These are phyloP conservation scores for Tetropium fuscum DNA, from an alignment of 2,888 invertebrate genomes.

Conservation along the genomic window DNA sequence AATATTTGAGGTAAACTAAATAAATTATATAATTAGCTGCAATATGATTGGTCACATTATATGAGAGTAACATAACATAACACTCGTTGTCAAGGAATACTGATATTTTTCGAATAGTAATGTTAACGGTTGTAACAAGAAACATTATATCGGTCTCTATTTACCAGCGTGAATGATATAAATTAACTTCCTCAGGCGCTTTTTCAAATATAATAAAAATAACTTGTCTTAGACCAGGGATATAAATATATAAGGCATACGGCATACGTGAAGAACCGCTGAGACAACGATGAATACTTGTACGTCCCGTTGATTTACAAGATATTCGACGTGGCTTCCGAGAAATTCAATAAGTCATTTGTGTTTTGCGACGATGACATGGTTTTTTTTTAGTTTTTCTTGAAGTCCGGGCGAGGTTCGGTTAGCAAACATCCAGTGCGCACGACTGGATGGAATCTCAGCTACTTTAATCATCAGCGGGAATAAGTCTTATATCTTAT, in stretches of 20 bases:
- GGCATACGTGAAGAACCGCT: slow-evolving; percentile 28
- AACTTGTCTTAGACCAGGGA: slow-evolving; percentile 1
- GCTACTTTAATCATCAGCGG: neutral
- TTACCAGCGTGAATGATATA: neutral
- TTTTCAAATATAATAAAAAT: slow-evolving; percentile 23
- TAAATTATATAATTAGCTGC: too few species aligned
- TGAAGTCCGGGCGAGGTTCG: slow-evolving; percentile 1
- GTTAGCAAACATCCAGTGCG: neutral
- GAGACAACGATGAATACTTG: slow-evolving; percentile 27
- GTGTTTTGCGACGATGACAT: slow-evolving; percentile 13
- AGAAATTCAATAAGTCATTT: slow-evolving; percentile 23
- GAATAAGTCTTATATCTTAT: too few species aligned
- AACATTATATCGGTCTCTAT: too few species aligned
- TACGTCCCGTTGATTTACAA: slow-evolving; percentile 29
- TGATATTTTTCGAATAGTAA: too few species aligned
- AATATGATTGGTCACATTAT: too few species aligned
- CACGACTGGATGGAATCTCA: slow-evolving; percentile 4
- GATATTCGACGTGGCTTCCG: slow-evolving; percentile 31
- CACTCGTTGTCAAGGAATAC: too few species aligned
- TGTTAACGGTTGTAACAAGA: too few species aligned
- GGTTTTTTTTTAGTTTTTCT: slow-evolving; percentile 3
- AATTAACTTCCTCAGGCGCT: slow-evolving; percentile 18
- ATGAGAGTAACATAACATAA: too few species aligned
- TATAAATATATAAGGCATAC: slow-evolving; percentile 32
- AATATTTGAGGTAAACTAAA: too few species aligned